A percentile compares a stretch with the other conserved stretches of the same genome.
These are phyloP conservation scores for Meandrina meandrites DNA, from an alignment of 92 coral and sea anemone species.

Conservation along the genomic window DNA sequence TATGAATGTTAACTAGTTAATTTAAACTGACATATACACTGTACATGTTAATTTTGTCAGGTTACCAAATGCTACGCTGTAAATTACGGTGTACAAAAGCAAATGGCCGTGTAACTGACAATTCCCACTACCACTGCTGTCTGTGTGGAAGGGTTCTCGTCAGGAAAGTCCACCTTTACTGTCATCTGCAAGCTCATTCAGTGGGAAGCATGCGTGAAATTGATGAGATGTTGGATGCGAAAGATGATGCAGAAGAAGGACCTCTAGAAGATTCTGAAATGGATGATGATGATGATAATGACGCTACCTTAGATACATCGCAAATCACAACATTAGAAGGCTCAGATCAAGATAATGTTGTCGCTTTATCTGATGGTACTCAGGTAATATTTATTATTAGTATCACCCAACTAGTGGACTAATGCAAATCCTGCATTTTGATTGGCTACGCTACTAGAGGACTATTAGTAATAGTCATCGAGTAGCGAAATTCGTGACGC, in stretches of 20 bases:
- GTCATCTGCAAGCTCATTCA: constrained; percentile 88
- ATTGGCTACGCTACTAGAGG: too few relatives aligned
- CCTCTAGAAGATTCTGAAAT: constrained; percentile 69
- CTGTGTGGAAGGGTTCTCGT: constrained; percentile 87
- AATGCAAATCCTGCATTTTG: too few relatives aligned
- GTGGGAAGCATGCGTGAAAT: constrained; percentile 75
- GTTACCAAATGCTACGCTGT: constrained; percentile 83
- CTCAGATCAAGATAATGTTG: constrained; percentile 66
- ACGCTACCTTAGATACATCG: constrained; percentile 69
- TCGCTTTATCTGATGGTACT: constrained; percentile 82
- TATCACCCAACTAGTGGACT: too few relatives aligned
- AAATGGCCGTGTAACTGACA: constrained; percentile 85
- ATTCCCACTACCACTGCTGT: constrained; percentile 93
- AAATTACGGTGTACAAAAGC: constrained; percentile 76
- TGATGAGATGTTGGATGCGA: constrained; percentile 69
- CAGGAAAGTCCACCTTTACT: constrained; percentile 83
- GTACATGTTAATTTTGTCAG: constrained; percentile 21
- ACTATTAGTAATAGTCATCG: too few relatives aligned
- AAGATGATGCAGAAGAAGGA: constrained; percentile 64
- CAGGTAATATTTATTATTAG: constrained; percentile 68
- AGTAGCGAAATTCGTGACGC: too few relatives aligned
- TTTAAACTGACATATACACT: background rate
- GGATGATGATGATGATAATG: constrained; percentile 69
- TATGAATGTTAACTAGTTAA: background rate
- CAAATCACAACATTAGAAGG: constrained; percentile 63